These are phyloP conservation scores for Anisognathus igniventris DNA, from an alignment of 2,797 vertebrate species.

Conservation along the genomic window DNA sequence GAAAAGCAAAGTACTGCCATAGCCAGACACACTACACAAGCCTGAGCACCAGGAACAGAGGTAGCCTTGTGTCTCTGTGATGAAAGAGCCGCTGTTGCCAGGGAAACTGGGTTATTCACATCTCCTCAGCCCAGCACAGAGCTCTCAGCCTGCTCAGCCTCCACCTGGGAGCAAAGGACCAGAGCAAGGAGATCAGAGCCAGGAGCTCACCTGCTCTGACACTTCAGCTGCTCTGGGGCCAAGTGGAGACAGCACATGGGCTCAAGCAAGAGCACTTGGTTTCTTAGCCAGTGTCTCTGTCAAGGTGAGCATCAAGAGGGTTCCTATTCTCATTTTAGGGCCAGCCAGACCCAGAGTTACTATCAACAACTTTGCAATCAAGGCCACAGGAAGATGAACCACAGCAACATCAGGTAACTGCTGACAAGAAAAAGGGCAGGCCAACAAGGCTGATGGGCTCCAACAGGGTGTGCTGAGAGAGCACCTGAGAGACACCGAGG, in stretches of 20 bases:
- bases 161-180: not conserved
- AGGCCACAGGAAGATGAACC: not conserved
- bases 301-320: not conserved
- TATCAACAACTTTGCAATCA: not conserved
- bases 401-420: not conserved
- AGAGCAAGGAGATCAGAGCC: not conserved
- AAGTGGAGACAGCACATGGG: not conserved
- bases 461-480: not conserved
- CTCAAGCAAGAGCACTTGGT: not conserved
- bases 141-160: not conserved
- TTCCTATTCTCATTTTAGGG: not conserved
- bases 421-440: not conserved
- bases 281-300: not conserved
- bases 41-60: not conserved
- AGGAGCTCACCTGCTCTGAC: not conserved
- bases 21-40: not conserved
- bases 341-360: not conserved
- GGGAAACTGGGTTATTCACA: constrained; percentile 30
- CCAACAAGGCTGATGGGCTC: not conserved
- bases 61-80: not conserved
- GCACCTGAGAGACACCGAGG: not conserved
- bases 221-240: not conserved
- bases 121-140: not conserved
- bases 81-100: constrained; percentile 44
- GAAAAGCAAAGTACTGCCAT: not conserved